Conservation (phyloP, 2,797 vertebrate species). For the Mormyrus hasselquistii region DNA sequence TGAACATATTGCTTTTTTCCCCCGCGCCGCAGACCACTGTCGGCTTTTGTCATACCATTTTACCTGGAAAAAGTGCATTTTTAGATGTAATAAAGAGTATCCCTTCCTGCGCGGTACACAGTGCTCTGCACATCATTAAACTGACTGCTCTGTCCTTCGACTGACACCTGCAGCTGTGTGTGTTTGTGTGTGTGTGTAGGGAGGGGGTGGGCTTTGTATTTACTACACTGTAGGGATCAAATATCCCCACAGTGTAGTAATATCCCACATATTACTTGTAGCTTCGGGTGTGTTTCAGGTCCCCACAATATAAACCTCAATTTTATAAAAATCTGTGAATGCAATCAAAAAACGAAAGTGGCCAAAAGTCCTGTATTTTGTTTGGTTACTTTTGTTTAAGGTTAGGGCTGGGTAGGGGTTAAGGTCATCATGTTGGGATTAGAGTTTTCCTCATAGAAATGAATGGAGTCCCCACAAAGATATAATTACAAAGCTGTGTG, state of each 20-base stretch:
- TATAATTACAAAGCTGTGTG: not conserved
- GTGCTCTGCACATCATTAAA: not conserved
- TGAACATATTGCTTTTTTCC: not conserved
- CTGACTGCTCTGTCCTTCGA: not conserved
- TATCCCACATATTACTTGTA: not conserved
- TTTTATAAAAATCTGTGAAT: not conserved
- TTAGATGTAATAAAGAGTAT: not conserved
- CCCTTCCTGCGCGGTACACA: not conserved
- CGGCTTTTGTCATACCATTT: not conserved
- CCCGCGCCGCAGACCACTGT: not conserved
- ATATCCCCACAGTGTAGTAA: not conserved
- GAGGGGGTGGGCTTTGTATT: not conserved
- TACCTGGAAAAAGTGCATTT: not conserved
- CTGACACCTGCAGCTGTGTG: not conserved
- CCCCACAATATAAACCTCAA: not conserved
- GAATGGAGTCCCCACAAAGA: not conserved
- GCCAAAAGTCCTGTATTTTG: not conserved
- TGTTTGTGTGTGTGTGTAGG: not conserved
- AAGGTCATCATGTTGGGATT: not conserved
- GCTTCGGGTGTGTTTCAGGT: not conserved
- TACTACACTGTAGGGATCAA: not conserved
- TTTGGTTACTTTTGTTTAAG: not conserved
- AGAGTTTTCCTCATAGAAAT: not conserved
- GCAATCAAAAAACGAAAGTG: not conserved
- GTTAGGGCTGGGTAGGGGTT: not conserved